Conservation (phyloP, 35 echinoderm and acorn worm species). For the Eucidaris tribuloides region DNA sequence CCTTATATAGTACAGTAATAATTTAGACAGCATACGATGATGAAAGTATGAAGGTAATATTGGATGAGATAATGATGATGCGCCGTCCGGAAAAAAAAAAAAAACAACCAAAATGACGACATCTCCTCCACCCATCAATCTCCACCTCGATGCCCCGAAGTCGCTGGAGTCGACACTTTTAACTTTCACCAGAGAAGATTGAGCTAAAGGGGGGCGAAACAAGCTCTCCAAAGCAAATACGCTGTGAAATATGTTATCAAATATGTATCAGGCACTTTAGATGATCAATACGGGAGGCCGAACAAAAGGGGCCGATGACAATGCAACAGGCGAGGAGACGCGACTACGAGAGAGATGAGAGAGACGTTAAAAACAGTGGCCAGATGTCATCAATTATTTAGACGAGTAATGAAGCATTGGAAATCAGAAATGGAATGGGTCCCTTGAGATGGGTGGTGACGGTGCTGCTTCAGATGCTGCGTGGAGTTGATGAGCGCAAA, state of each 20-base stretch:
- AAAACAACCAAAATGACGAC: no score
- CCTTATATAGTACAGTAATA: no score
- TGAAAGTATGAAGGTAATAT: no score
- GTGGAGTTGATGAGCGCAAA: no score
- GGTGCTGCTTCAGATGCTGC: no score
- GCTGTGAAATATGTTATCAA: constrained; percentile 4
- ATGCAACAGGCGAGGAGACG: neutral
- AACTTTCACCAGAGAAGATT: no score
- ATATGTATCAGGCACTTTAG: constrained; percentile 22
- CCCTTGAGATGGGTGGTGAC: constrained; percentile 15
- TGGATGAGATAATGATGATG: no score
- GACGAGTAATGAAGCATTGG: constrained; percentile 23
- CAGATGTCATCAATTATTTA: constrained; percentile 39
- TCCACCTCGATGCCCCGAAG: no score
- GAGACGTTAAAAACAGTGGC: neutral
- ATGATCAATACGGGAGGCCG: neutral
- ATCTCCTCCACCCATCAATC: no score
- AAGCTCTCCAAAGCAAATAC: neutral
- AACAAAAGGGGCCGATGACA: neutral
- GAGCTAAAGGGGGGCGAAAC: neutral
- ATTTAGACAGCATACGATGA: no score
- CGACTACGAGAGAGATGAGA: neutral
- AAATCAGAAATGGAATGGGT: constrained; percentile 3
- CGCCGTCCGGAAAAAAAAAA: no score
- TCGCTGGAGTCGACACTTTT: no score